Evolutionary conservation across 2,113 vertebrate species (phyloP), one percentile per base, ranked within the genome.

Genomic region (Egretta garzetta): DNA sequence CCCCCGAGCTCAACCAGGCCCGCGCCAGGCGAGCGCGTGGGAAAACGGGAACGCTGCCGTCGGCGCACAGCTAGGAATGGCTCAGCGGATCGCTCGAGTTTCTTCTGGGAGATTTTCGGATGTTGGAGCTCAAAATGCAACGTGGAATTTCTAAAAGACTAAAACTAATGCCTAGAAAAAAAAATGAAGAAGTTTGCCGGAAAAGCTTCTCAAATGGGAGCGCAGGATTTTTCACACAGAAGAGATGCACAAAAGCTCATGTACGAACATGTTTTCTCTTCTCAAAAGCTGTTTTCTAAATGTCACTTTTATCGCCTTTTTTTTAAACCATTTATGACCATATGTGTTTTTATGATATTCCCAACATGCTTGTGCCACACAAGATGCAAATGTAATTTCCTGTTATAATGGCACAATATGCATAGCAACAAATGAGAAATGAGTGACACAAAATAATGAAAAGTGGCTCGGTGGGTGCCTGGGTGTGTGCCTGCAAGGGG

Each of bases 341-440:
- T 98, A 98, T 98, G 98, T 98, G 98, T 98, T 97, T 98, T 98
- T 97, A 98, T 97, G 97, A 98, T 86, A 97, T 98, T 98, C 98
- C 90, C 97, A 97, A 98, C 98, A 96, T 97, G 94, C 98, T 97
- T 98, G 95, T 98, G 98, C 97, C 98, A 98, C 98, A 96, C 98
- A 96, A 97, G 97, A 98, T 97, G 98, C 97, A 97, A 96, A 98
- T 98, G 97, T 93, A 97, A 98, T 98, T 98, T 98, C 98, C 98
- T 98, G 96, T 95, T 93, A 91, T 96, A 96, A 96, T 67, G 97
- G 97, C 98, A 97, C 98, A 62, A 95, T 84, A 84, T 96, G 97
- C 97, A 93, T 74, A 67, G 93, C 93, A 94, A 92, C 98, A 95
- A 95, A 83, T 21, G 80, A 96, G 97, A 89, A 96, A 96, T 68